phyloP scores from a whole-genome alignment of 2,113 vertebrate genomes.

The Myotis brandtii region DNA sequence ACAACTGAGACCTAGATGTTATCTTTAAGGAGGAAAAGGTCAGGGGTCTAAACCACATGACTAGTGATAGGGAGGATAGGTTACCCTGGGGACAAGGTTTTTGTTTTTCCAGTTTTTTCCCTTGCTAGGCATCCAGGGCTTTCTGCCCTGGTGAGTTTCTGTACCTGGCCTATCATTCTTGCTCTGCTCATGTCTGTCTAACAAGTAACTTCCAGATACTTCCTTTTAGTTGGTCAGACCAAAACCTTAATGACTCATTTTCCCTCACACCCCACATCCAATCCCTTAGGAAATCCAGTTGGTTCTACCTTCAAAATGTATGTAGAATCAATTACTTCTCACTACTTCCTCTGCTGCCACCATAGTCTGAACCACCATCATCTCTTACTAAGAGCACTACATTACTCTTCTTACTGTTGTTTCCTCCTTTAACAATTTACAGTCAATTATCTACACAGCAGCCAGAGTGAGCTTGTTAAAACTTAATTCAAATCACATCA shows the following conservation, averaged over 20 bases:
- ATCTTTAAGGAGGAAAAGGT: too few relatives aligned
- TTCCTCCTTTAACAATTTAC: not conserved
- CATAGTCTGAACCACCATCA: not conserved
- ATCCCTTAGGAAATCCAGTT: not conserved
- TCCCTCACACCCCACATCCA: not conserved
- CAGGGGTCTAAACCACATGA: too few relatives aligned
- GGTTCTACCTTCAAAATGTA: not conserved
- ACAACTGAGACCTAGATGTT: too few relatives aligned
- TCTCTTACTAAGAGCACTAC: not conserved
- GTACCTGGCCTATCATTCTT: too few relatives aligned
- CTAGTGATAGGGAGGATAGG: too few relatives aligned
- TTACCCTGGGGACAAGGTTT: too few relatives aligned
- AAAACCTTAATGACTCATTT: constrained; percentile 43
- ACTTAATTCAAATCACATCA: constrained; percentile 9
- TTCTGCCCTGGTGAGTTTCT: too few relatives aligned
- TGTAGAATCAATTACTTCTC: constrained; percentile 2
- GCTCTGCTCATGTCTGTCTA: too few relatives aligned
- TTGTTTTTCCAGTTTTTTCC: too few relatives aligned
- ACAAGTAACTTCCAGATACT: not conserved
- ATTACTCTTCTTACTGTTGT: constrained; percentile 5
- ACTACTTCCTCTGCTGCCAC: not conserved
- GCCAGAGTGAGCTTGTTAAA: not conserved
- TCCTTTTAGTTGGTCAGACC: not conserved
- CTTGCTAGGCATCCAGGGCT: too few relatives aligned
- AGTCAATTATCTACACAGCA: not conserved